These are phyloP conservation scores for Ephydatia muelleri DNA, from an alignment of 37 sponge, comb jelly and placozoan species.

Conservation along the genomic window DNA sequence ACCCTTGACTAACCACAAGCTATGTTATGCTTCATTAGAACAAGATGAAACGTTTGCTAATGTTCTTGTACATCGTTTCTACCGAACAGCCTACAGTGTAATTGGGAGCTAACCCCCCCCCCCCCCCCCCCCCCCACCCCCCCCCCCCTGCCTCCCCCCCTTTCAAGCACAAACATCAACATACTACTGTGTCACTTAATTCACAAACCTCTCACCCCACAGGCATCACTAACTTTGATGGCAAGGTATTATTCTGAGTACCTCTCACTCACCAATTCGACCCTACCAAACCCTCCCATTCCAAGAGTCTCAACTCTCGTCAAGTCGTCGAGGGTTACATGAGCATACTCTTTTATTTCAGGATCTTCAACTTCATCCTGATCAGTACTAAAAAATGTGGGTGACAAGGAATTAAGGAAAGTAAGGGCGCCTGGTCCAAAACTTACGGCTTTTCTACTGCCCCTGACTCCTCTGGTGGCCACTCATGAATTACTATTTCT, in stretches of 20 bases:
- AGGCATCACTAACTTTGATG: too few relatives aligned
- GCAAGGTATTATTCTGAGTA: neutral
- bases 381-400: neutral
- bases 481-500: constrained; percentile 35
- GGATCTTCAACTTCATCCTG: constrained; percentile 4
- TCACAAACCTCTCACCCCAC: too few relatives aligned
- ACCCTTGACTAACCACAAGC: too few relatives aligned
- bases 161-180: too few relatives aligned
- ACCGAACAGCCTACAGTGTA: too few relatives aligned
- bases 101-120: too few relatives aligned
- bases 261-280: constrained; percentile 83
- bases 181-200: too few relatives aligned
- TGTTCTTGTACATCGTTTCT: too few relatives aligned
- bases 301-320: constrained; percentile 86
- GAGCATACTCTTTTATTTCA: constrained; percentile 59
- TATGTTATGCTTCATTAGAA: too few relatives aligned
- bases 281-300: constrained; percentile 98
- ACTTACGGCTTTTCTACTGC: neutral
- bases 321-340: constrained; percentile 75
- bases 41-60: too few relatives aligned
- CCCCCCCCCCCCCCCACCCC: too few relatives aligned
- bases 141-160: too few relatives aligned
- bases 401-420: neutral
- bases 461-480: neutral
- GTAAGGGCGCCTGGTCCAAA: neutral